phyloP scores from a whole-genome alignment of 2,113 vertebrate species.

The Ranitomeya imitator region DNA sequence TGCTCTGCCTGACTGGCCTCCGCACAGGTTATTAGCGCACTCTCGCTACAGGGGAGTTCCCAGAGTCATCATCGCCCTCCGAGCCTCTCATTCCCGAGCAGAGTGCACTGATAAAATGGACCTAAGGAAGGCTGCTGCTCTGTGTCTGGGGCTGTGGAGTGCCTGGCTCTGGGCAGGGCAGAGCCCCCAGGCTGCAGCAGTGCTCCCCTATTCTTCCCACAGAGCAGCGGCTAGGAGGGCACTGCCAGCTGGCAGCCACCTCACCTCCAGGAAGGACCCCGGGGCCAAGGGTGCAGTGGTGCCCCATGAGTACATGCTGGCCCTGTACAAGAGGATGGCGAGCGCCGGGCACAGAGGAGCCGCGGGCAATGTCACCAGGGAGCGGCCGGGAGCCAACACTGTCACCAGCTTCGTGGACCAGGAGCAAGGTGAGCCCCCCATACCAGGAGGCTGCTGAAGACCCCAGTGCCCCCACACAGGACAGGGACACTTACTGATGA shows the following conservation, averaged over 20 bases:
- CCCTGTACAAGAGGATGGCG: constrained; percentile 77
- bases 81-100: constrained; percentile 63
- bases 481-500: background rate
- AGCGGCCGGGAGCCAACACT: constrained; percentile 71
- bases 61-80: constrained; percentile 65
- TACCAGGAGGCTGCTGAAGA: background rate
- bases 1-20: constrained; percentile 61
- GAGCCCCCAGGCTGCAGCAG: constrained; percentile 53
- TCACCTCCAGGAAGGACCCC: constrained; percentile 43
- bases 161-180: constrained; percentile 66
- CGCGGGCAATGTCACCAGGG: constrained; percentile 59
- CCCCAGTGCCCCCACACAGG: background rate
- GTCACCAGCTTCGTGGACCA: constrained; percentile 83
- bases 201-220: constrained; percentile 8
- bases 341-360: constrained; percentile 62
- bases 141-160: constrained; percentile 72
- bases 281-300: constrained; percentile 72
- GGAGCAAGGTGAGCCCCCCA: constrained; percentile 65
- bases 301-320: constrained; percentile 82
- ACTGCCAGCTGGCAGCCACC: constrained; percentile 37
- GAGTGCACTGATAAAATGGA: constrained; percentile 70
- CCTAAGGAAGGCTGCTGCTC: constrained; percentile 72
- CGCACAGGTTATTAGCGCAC: constrained; percentile 72
- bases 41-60: constrained; percentile 75
- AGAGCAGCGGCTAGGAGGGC: constrained; percentile 35